Base-by-base conservation (phyloP, 1,140 invertebrate genomes). In the Charaxes varanes region DNA sequence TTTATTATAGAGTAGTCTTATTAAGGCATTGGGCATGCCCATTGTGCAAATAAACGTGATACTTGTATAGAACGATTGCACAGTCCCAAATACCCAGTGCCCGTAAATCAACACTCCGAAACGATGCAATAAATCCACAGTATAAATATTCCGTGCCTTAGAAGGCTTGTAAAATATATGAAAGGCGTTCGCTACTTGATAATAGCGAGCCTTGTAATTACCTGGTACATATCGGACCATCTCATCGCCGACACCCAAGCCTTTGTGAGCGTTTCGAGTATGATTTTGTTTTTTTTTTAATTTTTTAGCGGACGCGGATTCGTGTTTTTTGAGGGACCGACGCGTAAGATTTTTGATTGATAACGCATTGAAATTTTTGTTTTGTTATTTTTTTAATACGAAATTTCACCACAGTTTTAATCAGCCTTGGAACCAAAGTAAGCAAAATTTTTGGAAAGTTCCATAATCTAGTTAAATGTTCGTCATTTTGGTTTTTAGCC, bases 121-220 rank as follows among this genome's bases (percentile, higher is more conserved):
- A 55, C 65, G 44, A 41, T 41, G 54, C 45, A 66, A 74, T 76
- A 76, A 76, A 79, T 77, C 58, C 53, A 65, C 64, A 67, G 66
- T 71, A 72, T 78, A 78, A 79, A 79, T 79, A 79, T 77, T 64
- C 66, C 53, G 50, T 56, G 53, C 53, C 36, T 36, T 41, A 51
- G 62, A 64, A 62, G 53, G 53, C 56, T 62, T 67, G 66, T 77
- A 65, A 80, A 77, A 74, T 79, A 79, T 79, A 80, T 70, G 72
- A 68, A 76, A 69, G 71, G 47, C 52, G 61, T 17, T 53, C 52
- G 74, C 74, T 80, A 80, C 74, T 80, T 77, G 72, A 77, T 80
- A 80, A 80, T 80, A 73, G 72, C 70, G 57, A 66, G 65, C 67
- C 53, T 62, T 63, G 63, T 80, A 80, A 80, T 80, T 80, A 80